Conservation (phyloP, 2,888 invertebrate genomes). For the Chydorus sphaericus region DNA sequence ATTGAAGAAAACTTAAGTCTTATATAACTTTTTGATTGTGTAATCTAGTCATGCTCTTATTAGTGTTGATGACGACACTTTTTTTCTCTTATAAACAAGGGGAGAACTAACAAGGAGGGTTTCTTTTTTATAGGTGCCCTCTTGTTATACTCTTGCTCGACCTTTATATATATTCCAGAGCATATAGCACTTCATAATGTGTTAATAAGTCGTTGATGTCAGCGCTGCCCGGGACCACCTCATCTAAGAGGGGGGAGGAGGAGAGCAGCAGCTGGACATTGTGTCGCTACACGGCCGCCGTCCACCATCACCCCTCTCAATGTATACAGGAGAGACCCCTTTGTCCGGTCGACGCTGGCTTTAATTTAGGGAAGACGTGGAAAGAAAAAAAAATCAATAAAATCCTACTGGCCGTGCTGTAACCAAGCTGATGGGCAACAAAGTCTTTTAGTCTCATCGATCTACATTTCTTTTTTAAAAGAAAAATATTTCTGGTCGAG, state of each 20-base stretch:
- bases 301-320: not conserved
- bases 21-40: no score
- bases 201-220: no score
- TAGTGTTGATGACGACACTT: not conserved
- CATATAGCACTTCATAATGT: no score
- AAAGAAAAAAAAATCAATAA: not conserved
- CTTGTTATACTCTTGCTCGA: no score
- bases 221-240: no score
- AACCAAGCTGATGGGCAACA: not conserved
- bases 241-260: no score
- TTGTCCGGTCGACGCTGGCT: not conserved
- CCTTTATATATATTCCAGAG: no score
- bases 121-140: not conserved
- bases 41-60: no score
- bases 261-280: not conserved
- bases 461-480: no score
- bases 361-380: not conserved
- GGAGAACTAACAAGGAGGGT: not conserved
- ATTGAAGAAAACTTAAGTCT: no score
- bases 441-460: not conserved
- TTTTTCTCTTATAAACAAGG: not conserved
- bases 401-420: not conserved
- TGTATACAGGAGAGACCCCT: not conserved
- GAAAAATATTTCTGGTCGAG: no score
- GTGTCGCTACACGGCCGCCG: not conserved